Evolutionary conservation across 2,113 vertebrate species (phyloP).

Genomic region (Origma solitaria): DNA sequence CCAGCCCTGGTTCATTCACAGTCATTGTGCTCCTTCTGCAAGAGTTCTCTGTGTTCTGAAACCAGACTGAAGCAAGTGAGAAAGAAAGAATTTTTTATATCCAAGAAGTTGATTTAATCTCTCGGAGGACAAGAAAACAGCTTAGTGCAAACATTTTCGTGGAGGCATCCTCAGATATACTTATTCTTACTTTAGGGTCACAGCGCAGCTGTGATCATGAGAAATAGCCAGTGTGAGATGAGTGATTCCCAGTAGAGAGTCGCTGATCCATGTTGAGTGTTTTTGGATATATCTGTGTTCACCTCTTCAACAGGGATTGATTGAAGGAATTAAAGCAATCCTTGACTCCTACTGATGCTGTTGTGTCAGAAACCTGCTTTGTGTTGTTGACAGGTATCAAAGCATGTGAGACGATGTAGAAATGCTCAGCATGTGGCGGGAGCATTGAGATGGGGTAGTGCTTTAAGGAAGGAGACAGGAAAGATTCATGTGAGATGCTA

Average conservation of each 20-base stretch:
- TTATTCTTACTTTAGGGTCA: background rate
- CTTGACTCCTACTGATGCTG: background rate
- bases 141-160: background rate
- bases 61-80: background rate
- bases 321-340: background rate
- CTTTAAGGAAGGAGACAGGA: background rate
- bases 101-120: background rate
- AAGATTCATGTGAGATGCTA: background rate
- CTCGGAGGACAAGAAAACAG: background rate
- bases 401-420: background rate
- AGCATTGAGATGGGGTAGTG: background rate
- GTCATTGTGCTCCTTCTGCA: background rate
- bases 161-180: background rate
- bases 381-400: background rate
- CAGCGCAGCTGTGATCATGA: background rate
- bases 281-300: background rate
- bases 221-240: background rate
- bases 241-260: background rate
- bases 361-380: background rate
- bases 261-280: background rate
- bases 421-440: background rate
- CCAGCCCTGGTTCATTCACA: background rate
- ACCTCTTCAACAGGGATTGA: background rate
- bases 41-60: background rate
- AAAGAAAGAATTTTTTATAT: background rate